Conservation (phyloP, 2,888 invertebrate species). For the Mystacides longicornis region DNA sequence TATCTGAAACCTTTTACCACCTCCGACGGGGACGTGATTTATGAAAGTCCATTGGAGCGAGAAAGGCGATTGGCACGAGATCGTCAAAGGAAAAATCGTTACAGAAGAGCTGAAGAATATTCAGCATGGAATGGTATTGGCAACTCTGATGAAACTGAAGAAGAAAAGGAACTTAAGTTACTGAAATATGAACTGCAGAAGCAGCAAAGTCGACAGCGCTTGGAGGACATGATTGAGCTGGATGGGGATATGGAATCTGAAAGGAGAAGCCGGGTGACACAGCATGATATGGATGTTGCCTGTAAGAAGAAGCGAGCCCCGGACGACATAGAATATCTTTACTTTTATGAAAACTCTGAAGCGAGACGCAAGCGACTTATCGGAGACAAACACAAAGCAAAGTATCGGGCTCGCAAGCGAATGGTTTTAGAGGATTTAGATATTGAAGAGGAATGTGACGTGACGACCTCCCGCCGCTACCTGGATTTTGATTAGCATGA, state of each 20-base stretch:
- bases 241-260: not conserved
- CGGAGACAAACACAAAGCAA: not conserved
- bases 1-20: not conserved
- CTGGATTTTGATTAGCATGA: not conserved
- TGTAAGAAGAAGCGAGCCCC: not conserved
- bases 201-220: not conserved
- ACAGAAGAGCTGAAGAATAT: not conserved
- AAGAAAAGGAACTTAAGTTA: not conserved
- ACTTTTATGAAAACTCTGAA: not conserved
- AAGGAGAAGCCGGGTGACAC: too few relatives aligned
- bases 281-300: not conserved
- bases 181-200: not conserved
- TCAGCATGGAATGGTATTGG: not conserved
- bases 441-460: not conserved
- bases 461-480: not conserved
- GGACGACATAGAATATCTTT: not conserved
- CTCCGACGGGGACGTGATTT: not conserved
- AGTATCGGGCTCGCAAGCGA: not conserved
- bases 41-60: not conserved
- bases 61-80: not conserved
- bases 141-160: not conserved
- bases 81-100: not conserved
- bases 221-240: not conserved
- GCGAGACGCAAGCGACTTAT: not conserved
- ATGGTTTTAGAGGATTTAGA: not conserved